Conservation (phyloP, 2,797 vertebrate genomes). For the Kryptolebias ocellatus region DNA sequence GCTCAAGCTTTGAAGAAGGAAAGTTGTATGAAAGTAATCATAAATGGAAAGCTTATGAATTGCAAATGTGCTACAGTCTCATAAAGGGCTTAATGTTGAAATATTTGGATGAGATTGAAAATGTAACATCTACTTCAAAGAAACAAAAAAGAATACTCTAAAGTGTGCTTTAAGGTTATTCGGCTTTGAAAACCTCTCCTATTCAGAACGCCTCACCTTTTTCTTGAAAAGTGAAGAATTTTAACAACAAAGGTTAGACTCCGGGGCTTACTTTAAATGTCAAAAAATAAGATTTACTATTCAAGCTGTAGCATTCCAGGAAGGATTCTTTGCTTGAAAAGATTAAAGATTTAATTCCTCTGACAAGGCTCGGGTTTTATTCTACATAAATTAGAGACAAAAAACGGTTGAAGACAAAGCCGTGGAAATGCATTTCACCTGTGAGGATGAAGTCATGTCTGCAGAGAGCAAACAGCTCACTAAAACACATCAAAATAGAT, state of each 20-base stretch:
- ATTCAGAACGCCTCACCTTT: slow-evolving; percentile 13
- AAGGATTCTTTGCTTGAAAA: slow-evolving; percentile 9
- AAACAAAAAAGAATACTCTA: neutral
- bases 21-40: neutral
- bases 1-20: neutral
- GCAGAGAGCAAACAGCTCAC: neutral
- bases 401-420: neutral
- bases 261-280: slow-evolving; percentile 19
- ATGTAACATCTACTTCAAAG: slow-evolving; percentile 18
- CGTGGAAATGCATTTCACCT: neutral
- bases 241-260: slow-evolving; percentile 13
- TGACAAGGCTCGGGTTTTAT: neutral
- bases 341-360: slow-evolving; percentile 7
- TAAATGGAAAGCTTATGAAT: slow-evolving; percentile 28
- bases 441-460: neutral
- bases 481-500: neutral
- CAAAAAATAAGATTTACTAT: slow-evolving; percentile 26
- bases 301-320: slow-evolving; percentile 1
- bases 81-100: slow-evolving; percentile 14
- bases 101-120: slow-evolving; percentile 7
- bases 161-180: slow-evolving; percentile 25
- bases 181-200: slow-evolving; percentile 8
- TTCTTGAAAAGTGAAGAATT: slow-evolving; percentile 11
- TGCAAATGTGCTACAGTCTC: slow-evolving; percentile 1
- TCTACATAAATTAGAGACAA: neutral